Percentiles rank a stretch among this genome's conserved stretches.
phyloP scores from a whole-genome alignment of 2,113 vertebrate genomes.

The Tupaia chinensis region DNA sequence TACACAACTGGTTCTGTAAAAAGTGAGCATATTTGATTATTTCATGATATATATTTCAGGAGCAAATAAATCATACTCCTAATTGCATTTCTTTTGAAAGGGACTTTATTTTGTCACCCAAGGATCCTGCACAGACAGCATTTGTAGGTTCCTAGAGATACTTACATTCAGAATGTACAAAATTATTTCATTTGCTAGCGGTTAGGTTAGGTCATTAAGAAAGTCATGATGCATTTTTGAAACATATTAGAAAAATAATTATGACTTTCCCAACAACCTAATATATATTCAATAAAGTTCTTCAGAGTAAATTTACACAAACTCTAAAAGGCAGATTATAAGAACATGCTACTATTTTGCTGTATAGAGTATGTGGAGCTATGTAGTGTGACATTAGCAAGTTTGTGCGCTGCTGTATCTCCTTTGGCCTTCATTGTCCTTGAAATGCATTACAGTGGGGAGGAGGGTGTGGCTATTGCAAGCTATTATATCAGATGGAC shows the following conservation, averaged over 20 bases:
- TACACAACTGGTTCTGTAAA: background rate
- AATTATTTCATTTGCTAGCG: background rate
- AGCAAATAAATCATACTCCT: conserved; percentile 44
- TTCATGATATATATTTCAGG: background rate
- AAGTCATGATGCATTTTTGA: no score
- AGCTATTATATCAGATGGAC: background rate
- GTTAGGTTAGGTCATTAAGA: background rate
- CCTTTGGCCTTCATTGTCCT: background rate
- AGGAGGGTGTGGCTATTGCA: rapidly evolving
- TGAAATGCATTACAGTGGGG: background rate
- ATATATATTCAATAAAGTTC: background rate
- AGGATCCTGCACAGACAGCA: background rate
- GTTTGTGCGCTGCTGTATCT: background rate
- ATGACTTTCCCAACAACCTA: no score
- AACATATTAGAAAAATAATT: no score
- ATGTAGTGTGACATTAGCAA: background rate
- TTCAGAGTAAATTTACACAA: background rate
- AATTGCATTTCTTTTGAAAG: conserved; percentile 43
- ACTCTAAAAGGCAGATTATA: background rate
- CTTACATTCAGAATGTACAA: background rate
- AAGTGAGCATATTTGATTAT: conserved; percentile 37
- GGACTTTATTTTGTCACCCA: background rate
- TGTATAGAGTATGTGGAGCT: background rate
- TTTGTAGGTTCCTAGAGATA: background rate
- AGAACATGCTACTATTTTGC: background rate